Base-by-base conservation (phyloP, 2,888 invertebrate species). In the Dioctria linearis region DNA sequence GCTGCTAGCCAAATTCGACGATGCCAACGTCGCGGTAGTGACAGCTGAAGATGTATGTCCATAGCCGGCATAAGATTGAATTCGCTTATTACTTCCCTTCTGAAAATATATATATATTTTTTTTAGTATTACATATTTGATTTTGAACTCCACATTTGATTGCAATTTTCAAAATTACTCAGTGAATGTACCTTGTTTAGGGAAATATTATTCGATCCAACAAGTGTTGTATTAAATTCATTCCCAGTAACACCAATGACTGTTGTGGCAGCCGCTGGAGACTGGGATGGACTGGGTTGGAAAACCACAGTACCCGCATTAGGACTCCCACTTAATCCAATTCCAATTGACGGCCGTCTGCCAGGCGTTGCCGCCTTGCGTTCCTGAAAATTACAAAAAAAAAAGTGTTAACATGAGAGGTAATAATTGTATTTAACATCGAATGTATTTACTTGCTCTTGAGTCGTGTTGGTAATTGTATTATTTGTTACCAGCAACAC, bases 321-420 rank as follows among this genome's bases (percentile, higher is more conserved):
- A 80, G 89, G 89, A 85, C 89, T 89, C 83, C 88, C 88, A 86
- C 87, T 89, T 82, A 88, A 87, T 84, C 89, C 89, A 84, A 89
- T 88, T 82, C 73, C 73, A 73, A 89, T 86, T 82, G 89, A 89
- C 85, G 88, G 88, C 84, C 89, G 87, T 85, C 89, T 88, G 86
- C 88, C 87, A 86, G 89, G 89, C 87, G 89, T 89, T 86, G 88
- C 88, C 86, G 89, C 87, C 88, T 89, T 89, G 85, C 89, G 88
- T 84, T 89, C 89, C 88, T 89, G 71, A 75, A 79, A 81, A 5
- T 43, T 39, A 80, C 4, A 39, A 37, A 49, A 51, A 49, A 49
- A 49, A 51, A 42, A n/a, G n/a, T 75, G 13, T 9, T 39, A 42
- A 11, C n/a, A 25, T 25, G 25, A 25, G 40, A 11, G 42, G 13